Evolutionary conservation across 2,113 vertebrate genomes (phyloP), one percentile per base, ranked within the genome.

Genomic region (Cebidichthys violaceus): DNA sequence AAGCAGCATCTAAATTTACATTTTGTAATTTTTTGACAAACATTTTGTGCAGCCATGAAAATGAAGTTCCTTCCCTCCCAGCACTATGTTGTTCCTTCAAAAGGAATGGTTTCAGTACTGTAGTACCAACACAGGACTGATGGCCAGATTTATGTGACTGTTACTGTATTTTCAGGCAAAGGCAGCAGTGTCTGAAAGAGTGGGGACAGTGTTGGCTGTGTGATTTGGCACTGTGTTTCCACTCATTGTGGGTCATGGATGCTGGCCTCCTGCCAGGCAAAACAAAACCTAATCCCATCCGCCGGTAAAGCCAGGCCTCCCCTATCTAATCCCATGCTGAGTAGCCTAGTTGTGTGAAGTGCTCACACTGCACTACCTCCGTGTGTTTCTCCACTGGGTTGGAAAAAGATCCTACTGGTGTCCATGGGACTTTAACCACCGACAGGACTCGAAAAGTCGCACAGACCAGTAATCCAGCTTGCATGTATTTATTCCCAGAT

Each of bases 281-380:
- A 95, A 92, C 92, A 93, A 94, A 94, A 78, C 77, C 82, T 92
- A 94, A 94, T 95, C 92, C 90, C 88, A 83, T 93, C 92, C 88
- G 87, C 75, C 69, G 57, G 78, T 89, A 86, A 92, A 93, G 70
- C 86, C 82, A 77, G 87, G 62, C 83, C 81, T 85, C 84, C 86
- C 79, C 76, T 35, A 61, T 89, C 84, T 89, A 93, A 94, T 93
- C 92, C 89, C 69, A 73, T 70, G 85, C 90, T 92, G 85, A 88
- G 90, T 81, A 88, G 89, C 79, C 83, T 69, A 75, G 89, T 85
- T 90, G 87, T 94, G 88, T 89, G 88, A 90, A 92, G 84, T 90
- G 92, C 91, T 86, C 92, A 92, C 89, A 43, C 90, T 87, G 92
- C 91, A 93, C 29, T 91, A 75, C 82, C 22, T 60, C 82, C 24